These are phyloP conservation scores for Drosophila antonietae DNA, from an alignment of 2,888 invertebrate genomes.

Conservation along the genomic window DNA sequence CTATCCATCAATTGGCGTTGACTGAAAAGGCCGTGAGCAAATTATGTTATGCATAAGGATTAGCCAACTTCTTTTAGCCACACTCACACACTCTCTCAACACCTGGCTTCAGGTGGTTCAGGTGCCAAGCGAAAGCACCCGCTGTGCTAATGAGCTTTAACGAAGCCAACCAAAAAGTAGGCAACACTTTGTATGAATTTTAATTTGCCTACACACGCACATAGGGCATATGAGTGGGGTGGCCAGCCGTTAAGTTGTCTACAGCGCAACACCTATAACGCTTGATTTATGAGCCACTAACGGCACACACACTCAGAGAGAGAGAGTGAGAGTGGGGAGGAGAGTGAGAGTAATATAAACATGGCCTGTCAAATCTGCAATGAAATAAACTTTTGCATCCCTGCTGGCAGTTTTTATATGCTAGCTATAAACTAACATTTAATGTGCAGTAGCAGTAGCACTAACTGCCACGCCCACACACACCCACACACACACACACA, in stretches of 20 bases:
- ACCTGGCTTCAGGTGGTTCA: neutral
- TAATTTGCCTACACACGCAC: slow-evolving; percentile 56
- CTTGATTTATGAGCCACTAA: slow-evolving; percentile 66
- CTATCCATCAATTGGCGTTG: slow-evolving; percentile 48
- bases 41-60: slow-evolving; percentile 23
- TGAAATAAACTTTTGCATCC: slow-evolving; percentile 54
- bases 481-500: neutral
- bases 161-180: slow-evolving; percentile 61
- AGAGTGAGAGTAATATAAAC: slow-evolving; percentile 14
- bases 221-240: neutral
- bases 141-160: slow-evolving; percentile 66
- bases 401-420: slow-evolving; percentile 58
- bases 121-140: neutral
- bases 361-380: slow-evolving; percentile 60
- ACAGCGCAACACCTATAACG: slow-evolving; percentile 64
- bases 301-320: slow-evolving; percentile 21
- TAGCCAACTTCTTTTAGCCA: neutral
- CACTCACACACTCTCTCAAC: neutral
- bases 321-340: neutral
- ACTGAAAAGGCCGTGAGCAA: slow-evolving; percentile 22
- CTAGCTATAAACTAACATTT: slow-evolving; percentile 63
- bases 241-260: slow-evolving; percentile 64
- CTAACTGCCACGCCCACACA: slow-evolving; percentile 24
- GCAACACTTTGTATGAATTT: slow-evolving; percentile 70
- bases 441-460: slow-evolving; percentile 52